Evolutionary conservation across 2,113 vertebrate species (phyloP).

Genomic region (Pionites leucogaster): DNA sequence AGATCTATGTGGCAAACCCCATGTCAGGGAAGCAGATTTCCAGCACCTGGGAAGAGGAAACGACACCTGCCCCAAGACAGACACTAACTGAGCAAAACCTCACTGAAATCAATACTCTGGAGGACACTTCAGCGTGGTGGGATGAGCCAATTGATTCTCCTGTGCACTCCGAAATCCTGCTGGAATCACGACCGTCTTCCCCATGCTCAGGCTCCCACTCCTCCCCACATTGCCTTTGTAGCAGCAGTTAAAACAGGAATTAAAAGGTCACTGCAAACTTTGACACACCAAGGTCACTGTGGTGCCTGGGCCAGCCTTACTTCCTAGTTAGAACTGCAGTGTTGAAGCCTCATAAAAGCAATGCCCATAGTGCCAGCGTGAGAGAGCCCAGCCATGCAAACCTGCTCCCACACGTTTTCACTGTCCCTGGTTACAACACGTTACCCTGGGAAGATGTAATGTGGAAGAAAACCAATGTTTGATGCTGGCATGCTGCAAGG

Average conservation of each 20-base stretch:
- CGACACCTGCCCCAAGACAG: background rate
- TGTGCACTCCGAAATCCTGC: background rate
- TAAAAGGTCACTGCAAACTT: background rate
- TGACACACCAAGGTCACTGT: fast-evolving
- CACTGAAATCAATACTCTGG: background rate
- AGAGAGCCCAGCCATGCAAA: fast-evolving
- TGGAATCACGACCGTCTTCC: fast-evolving
- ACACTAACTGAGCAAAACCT: background rate
- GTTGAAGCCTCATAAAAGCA: fast-evolving
- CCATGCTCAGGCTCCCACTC: background rate
- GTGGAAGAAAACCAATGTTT: fast-evolving
- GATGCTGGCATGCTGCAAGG: background rate
- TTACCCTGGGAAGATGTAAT: fast-evolving
- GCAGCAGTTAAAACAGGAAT: background rate
- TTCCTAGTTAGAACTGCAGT: fast-evolving
- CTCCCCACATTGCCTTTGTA: background rate
- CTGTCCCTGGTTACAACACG: fast-evolving
- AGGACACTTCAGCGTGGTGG: fast-evolving
- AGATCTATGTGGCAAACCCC: fast-evolving
- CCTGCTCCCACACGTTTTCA: fast-evolving
- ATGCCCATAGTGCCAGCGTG: fast-evolving
- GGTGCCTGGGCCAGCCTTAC: background rate
- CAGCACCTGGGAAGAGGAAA: background rate
- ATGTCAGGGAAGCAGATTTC: background rate
- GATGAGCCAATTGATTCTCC: background rate